Base-by-base conservation (phyloP, 2,113 vertebrate genomes). In the Urocynchramus pylzowi region DNA sequence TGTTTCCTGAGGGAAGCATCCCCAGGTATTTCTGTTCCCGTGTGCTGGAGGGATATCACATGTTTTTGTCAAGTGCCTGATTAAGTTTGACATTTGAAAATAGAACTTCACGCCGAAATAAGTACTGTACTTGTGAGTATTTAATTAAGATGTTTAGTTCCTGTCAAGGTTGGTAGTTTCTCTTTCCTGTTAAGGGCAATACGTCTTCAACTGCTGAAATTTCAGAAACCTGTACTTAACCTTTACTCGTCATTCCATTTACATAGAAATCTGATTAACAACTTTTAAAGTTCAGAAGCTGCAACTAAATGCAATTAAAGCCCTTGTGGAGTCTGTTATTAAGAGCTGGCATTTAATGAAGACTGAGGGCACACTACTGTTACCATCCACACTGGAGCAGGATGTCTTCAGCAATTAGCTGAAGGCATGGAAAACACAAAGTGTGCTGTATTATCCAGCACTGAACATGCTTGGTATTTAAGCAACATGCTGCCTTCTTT, bases 271-370 rank as follows among this genome's bases (percentile, higher is more conserved):
- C 97, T 98, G 97, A 98, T 98, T 98, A 98, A 98, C 97, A 98
- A 97, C 98, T 98, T 98, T 95, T 93, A 98, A 99, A 99, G 98
- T 99, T 99, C 98, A 98, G 97, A 95, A 98, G 98, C 98, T 98
- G 95, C 95, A 79, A 97, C 97, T 98, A 98, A 99, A 98, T 97
- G 98, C 98, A 99, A 98, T 98, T 98, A 98, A 98, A 98, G 97
- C 97, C 98, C 98, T 98, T 96, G 98, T 95, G 98, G 98, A 98
- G 98, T 98, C 98, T 98, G 98, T 98, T 98, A 99, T 97, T 98
- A 98, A 96, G 97, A 90, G 84, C 95, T 99, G 98, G 98, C 98
- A 98, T 99, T 99, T 99, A 98, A 98, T 98, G 98, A 98, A 98
- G 98, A 97, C 98, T 77, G 67, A 97, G 96, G 97, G 98, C 98